Evolutionary conservation across 2,113 vertebrate genomes (phyloP), one percentile per base, ranked within the genome.

Genomic region (Catharus bicknelli): DNA sequence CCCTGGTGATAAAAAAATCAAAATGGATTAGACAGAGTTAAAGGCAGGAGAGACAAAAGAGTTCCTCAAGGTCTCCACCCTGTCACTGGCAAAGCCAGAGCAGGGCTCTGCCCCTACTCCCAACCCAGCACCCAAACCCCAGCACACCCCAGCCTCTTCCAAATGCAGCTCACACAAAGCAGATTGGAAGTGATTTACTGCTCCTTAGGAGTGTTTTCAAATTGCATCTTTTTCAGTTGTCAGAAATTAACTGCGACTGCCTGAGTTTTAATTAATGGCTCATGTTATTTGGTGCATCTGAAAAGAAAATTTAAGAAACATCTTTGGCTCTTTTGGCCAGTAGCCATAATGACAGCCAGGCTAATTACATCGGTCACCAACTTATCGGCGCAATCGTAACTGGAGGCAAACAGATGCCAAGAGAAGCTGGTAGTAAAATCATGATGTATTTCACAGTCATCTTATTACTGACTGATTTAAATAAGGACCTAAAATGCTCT

Each of bases 351-450:
- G 67, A 85, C 77, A 94, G 86, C 83, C 86, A 88, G 93, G 59
- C 93, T 97, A 95, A 95, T 95, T 94, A 69, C 48, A 50, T 58
- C 2, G 43, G 77, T 94, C 96, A 97, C 48, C 85, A 80, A 82
- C 88, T 93, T 86, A 95, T 79, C 83, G 61, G 91, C 16, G 58
- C 75, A 76, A 32, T 91, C 30, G 7, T 95, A 91, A 96, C 93
- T 96, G 85, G 88, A 95, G 80, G 91, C 85, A 94, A 92, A 81
- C 34, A 69, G 84, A 91, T 47, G 48, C 90, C 96, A 93, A 83
- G 90, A 88, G 93, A 78, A 92, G 70, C 88, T 90, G 63, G 62
- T 82, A 94, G 92, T 95, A 93, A 97, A 97, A 96, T 92, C 95
- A 95, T 90, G 85, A 70, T 92, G 50, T 83, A 76, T 83, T 95